Evolutionary conservation across 2,113 vertebrate species (phyloP), one percentile per base, ranked within the genome.

Genomic region (Brachyhypopomus occidentalis): DNA sequence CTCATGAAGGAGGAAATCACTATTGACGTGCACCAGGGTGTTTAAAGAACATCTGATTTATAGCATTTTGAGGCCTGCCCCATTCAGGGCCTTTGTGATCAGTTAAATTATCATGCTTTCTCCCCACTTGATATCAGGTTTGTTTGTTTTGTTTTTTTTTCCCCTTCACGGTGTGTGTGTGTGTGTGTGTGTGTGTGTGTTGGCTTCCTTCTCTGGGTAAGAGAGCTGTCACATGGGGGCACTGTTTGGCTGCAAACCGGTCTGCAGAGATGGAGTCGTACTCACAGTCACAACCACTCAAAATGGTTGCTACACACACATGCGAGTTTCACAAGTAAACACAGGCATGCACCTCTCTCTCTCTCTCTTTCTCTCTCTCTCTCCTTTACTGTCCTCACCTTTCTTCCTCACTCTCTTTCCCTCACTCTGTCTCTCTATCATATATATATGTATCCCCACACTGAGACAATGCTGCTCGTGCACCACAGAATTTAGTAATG

Each of bases 221-320:
- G 38, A 48, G 52, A 83, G 83, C 84, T 83, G 89, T 89, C 92
- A 94, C 92, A 90, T 89, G 92, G 95, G 97, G 96, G 96, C 96
- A 95, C 94, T 96, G 92, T 93, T 93, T 90, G 90, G 94, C 94
- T 96, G 90, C 90, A 89, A 90, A 96, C 94, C 89, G 87, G 79
- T 86, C 83, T 67, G 79, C 64, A 41, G 84, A 85, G 81, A 84
- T 84, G 75, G 81, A 84, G 30, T 52, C 30, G 30, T 30, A 30
- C 30, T 30, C n/a, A 71, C 80, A 27, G 88, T 88, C 89, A 77
- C 30, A 30, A 30, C 75, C 85, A 86, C 86, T 90, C 90, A 93
- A 94, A 93, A 93, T 92, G 91, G 90, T 93, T 89, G 91, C 89
- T 92, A 86, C 87, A 59, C 30, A 45, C 64, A 69, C 30, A 79